Conservation (phyloP, 2,888 invertebrate genomes). For the Ernsta delagoae region DNA sequence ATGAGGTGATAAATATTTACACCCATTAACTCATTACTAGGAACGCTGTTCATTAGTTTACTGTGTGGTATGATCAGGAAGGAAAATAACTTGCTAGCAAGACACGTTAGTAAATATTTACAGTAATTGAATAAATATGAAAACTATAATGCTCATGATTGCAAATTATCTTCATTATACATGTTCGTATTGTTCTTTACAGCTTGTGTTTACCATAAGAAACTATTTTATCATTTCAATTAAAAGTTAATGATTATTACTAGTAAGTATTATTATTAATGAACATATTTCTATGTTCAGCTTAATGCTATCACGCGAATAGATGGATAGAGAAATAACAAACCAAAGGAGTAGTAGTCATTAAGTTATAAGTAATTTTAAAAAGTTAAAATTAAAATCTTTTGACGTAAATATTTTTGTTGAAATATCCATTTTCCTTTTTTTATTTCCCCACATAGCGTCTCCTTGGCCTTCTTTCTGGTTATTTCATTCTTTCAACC, state of each 20-base stretch:
- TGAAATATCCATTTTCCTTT: too few relatives aligned
- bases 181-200: not conserved
- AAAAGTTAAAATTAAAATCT: too few relatives aligned
- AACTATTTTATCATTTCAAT: not conserved
- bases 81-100: slow-evolving; percentile 16
- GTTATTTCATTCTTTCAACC: not conserved
- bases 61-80: slow-evolving; percentile 20
- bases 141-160: not conserved
- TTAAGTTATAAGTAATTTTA: too few relatives aligned
- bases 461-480: not conserved
- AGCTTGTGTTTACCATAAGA: not conserved
- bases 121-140: slow-evolving; percentile 13
- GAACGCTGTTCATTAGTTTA: slow-evolving; percentile 14
- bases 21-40: slow-evolving; percentile 16
- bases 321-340: too few relatives aligned
- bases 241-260: too few relatives aligned
- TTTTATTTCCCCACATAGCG: too few relatives aligned
- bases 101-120: slow-evolving; percentile 26
- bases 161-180: slow-evolving; percentile 3
- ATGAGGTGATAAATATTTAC: slow-evolving; percentile 14
- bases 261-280: too few relatives aligned
- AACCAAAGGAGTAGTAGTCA: too few relatives aligned
- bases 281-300: too few relatives aligned
- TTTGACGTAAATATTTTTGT: too few relatives aligned
- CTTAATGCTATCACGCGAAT: too few relatives aligned